Percentiles rank a stretch among this genome's conserved stretches.
phyloP scores from a whole-genome alignment of 1,140 invertebrate species.

The Chironomus striatipennis region DNA sequence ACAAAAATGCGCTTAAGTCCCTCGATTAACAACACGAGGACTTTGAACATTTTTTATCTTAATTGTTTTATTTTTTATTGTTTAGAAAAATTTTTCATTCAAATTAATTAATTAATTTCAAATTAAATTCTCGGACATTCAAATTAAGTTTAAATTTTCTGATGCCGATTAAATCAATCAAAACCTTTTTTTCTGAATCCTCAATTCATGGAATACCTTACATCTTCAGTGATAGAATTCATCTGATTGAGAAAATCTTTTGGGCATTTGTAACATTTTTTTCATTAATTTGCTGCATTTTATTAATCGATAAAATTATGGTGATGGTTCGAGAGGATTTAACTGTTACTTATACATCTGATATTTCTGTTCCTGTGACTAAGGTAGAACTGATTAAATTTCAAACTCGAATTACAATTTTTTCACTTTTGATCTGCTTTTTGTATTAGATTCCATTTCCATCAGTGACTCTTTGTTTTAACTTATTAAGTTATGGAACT shows the following conservation, averaged over 20 bases:
- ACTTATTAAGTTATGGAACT: not conserved
- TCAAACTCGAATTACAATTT: too few species aligned
- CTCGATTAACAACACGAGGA: too few species aligned
- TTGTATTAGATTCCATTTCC: not conserved
- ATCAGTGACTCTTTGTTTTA: not conserved
- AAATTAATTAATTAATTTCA: too few species aligned
- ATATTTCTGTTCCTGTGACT: not conserved
- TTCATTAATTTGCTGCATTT: not conserved
- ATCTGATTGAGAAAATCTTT: not conserved
- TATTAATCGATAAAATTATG: not conserved
- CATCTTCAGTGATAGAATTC: not conserved
- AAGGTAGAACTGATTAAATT: not conserved
- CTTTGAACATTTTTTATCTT: too few species aligned
- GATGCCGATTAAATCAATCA: too few species aligned
- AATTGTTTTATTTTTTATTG: too few species aligned
- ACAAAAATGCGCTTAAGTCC: too few species aligned
- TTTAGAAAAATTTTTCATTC: too few species aligned
- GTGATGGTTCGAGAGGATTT: not conserved
- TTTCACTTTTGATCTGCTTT: too few species aligned
- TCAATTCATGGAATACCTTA: not conserved
- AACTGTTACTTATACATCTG: not conserved
- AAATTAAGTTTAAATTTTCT: too few species aligned
- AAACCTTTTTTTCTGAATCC: not conserved
- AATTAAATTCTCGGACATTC: too few species aligned
- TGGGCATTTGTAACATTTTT: not conserved